Base-by-base conservation (phyloP, 2,888 invertebrate species). In the Heliconius ismenius region DNA sequence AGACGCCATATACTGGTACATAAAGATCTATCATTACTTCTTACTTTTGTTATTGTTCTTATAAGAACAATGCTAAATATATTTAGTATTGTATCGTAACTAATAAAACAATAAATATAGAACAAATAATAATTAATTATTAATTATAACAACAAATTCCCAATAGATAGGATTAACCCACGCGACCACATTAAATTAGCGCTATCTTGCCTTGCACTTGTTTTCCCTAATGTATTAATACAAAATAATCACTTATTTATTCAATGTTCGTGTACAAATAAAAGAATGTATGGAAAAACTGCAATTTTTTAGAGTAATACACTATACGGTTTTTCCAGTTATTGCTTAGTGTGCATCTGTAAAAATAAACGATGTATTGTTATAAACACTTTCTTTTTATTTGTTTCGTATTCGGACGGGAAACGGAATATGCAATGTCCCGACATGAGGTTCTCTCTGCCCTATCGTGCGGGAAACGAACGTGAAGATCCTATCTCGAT, bases 131-230 rank as follows among this genome's bases (percentile, higher is more conserved):
- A 70, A 70, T 62, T 62, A 72, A 76, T 72, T 67, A 76, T 39
- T 73, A 76, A 76, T 76, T 73, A 76, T 49, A 73, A 18, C 26
- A 24, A 73, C 70, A 73, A 73, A 76, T 76, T 76, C 76, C 76
- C 72, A 76, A 76, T 73, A 76, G 76, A 76, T 73, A 76, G 76
- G 73, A 60, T 76, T 76, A 76, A 76, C 76, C 76, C 76, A 73
- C 65, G 65, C 43, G 73, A 76, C 76, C 72, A 36, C 76, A 73
- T 76, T 65, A 76, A 76, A 73, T 76, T 76, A 76, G 24, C 9
- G 43, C 70, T 73, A 76, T 76, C 76, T 73, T 32, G 21, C 28
- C 24, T 26, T 73, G 62, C 39, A 63, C 18, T 73, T 28, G 76
- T 76, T 76, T 76, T 73, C 76, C 76, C 65, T 65, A 60, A 65